Conservation (phyloP, 2,888 invertebrate species). For the Gisinianus flammeolus region DNA sequence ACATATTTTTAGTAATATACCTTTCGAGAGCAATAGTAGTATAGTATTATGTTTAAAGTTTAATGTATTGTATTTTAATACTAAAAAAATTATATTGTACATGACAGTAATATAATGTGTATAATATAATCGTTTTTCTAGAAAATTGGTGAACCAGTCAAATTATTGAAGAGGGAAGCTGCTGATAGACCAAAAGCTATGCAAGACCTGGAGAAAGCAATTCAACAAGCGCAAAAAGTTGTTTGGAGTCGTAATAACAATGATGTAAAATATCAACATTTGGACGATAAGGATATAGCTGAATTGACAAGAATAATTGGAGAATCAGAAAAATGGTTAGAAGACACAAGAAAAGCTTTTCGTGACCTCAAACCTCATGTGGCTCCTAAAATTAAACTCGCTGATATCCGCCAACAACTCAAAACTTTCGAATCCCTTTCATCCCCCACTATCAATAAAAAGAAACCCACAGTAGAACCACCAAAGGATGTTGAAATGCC, state of each 20-base stretch:
- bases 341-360: constrained; percentile 68
- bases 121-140: constrained; percentile 62
- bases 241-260: constrained; percentile 72
- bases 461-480: constrained; percentile 74
- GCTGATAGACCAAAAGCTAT: constrained; percentile 79
- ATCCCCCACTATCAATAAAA: constrained; percentile 81
- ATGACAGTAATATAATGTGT: not conserved
- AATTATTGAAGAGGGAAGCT: constrained; percentile 79
- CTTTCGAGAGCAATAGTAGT: too few species aligned
- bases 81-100: too few species aligned
- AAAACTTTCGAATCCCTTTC: constrained; percentile 65
- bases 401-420: constrained; percentile 61
- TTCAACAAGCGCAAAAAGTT: constrained; percentile 82
- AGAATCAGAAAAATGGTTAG: constrained; percentile 81
- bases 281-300: constrained; percentile 74
- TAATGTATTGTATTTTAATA: too few species aligned
- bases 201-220: constrained; percentile 77
- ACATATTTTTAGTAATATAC: too few species aligned
- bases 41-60: too few species aligned
- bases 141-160: constrained; percentile 87
- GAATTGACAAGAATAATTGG: constrained; percentile 74
- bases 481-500: constrained; percentile 64
- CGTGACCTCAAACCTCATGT: constrained; percentile 19
- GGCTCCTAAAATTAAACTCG: constrained; percentile 43
- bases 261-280: constrained; percentile 77